phyloP scores from a whole-genome alignment of 1,140 invertebrate genomes.

The Berghia stephanieae region DNA sequence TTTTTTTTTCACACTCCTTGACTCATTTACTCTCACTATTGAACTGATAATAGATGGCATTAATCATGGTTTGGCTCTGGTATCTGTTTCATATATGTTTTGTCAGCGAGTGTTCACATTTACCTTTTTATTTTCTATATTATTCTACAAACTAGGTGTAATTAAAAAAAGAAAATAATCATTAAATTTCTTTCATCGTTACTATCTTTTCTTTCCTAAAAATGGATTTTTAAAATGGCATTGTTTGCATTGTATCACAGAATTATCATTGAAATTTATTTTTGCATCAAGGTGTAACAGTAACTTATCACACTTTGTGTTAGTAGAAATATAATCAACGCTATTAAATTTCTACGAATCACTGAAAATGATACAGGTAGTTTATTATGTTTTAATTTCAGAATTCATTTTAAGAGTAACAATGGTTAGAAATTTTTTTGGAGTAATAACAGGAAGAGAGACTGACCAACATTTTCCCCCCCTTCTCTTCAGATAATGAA shows the following conservation, averaged over 20 bases:
- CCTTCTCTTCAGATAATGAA: conserved; percentile 37
- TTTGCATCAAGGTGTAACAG: not conserved
- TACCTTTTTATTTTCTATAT: too few relatives aligned
- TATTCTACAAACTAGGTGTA: too few relatives aligned
- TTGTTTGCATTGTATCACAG: not conserved
- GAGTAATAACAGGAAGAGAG: not conserved
- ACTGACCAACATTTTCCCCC: not conserved
- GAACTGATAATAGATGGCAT: not conserved
- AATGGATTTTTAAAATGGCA: not conserved
- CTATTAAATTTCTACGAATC: too few relatives aligned
- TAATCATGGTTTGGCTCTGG: not conserved
- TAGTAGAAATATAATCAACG: too few relatives aligned
- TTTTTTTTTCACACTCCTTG: too few relatives aligned
- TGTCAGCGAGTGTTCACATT: too few relatives aligned
- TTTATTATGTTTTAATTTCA: not conserved
- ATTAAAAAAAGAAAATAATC: not conserved
- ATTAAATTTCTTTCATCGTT: not conserved
- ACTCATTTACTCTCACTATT: too few relatives aligned
- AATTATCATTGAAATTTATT: not conserved
- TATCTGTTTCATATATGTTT: too few relatives aligned
- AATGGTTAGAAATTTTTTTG: conserved; percentile 14
- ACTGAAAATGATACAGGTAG: too few relatives aligned
- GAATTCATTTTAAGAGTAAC: not conserved
- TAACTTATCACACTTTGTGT: not conserved
- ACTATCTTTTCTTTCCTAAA: not conserved